These are phyloP conservation scores for Agelastica alni DNA, from an alignment of 2,888 invertebrate genomes.

Conservation along the genomic window DNA sequence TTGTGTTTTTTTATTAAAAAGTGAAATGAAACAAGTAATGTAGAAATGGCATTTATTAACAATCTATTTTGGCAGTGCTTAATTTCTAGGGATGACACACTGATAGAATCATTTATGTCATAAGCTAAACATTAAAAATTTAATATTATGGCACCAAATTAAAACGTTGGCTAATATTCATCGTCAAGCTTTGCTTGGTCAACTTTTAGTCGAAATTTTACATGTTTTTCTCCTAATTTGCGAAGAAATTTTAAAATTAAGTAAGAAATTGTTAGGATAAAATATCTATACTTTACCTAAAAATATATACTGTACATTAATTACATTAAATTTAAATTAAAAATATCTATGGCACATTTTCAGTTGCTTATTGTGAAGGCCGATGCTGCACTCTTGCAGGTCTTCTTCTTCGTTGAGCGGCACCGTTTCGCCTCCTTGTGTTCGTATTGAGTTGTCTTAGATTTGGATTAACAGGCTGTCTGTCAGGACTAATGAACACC, in stretches of 20 bases:
- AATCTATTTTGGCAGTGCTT: constrained; percentile 33
- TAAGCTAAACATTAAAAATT: constrained; percentile 15
- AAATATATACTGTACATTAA: constrained; percentile 26
- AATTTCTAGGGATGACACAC: constrained; percentile 22
- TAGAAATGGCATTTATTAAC: constrained; percentile 19
- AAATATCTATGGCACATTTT: constrained; percentile 13
- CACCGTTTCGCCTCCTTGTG: background rate
- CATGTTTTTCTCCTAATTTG: background rate
- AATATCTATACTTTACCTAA: constrained; percentile 14
- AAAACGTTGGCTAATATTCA: constrained; percentile 12
- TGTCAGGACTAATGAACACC: background rate
- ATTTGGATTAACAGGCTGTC: background rate
- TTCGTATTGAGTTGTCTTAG: constrained; percentile 11
- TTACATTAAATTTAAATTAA: constrained; percentile 11
- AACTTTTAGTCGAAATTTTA: constrained; percentile 5
- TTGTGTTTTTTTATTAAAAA: no score
- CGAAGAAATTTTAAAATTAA: background rate
- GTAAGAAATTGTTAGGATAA: constrained; percentile 6
- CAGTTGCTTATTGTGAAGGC: background rate
- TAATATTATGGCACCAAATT: constrained; percentile 22
- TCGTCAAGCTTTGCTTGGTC: constrained; percentile 7
- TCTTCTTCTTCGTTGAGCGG: constrained; percentile 15
- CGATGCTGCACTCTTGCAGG: constrained; percentile 6
- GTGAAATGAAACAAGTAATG: no score
- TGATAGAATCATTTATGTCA: constrained; percentile 30